Conservation (phyloP, 1,140 invertebrate genomes). For the Hyposmocoma kahamanoa region DNA sequence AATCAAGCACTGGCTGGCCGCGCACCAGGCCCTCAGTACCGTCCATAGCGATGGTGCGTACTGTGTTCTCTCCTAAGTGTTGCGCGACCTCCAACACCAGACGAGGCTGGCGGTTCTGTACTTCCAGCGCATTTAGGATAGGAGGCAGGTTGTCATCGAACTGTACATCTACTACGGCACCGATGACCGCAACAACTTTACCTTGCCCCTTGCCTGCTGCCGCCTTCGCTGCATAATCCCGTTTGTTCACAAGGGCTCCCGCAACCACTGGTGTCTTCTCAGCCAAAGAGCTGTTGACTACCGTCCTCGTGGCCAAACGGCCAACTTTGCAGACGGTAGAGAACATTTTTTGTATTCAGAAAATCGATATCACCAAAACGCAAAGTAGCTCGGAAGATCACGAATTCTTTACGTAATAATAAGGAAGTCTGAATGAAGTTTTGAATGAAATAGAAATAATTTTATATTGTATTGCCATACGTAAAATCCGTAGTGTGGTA, state of each 20-base stretch:
- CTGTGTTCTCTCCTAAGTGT: constrained; percentile 89
- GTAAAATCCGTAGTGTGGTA: no score
- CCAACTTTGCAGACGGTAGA: constrained; percentile 66
- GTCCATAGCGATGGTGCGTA: constrained; percentile 92
- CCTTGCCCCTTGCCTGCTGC: constrained; percentile 73
- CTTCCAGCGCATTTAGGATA: constrained; percentile 98
- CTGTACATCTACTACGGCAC: constrained; percentile 99
- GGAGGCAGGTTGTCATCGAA: constrained; percentile 97
- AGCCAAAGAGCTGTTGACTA: constrained; percentile 53
- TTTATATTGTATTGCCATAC: no score
- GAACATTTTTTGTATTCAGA: constrained; percentile 63
- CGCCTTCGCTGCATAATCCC: constrained; percentile 62
- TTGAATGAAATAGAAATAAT: no score
- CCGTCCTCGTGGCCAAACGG: constrained; percentile 61
- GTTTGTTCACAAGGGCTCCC: constrained; percentile 50
- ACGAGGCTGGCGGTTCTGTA: constrained; percentile 77
- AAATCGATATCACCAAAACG: constrained; percentile 41
- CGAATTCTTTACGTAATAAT: constrained; percentile 11
- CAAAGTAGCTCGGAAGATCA: constrained; percentile 25
- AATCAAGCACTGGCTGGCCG: constrained; percentile 83
- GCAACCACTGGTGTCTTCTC: constrained; percentile 53
- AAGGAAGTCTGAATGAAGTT: no score
- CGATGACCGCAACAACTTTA: constrained; percentile 97
- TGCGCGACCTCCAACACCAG: constrained; percentile 91
- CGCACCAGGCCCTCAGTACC: constrained; percentile 88